Evolutionary conservation across 1,140 invertebrate genomes (phyloP), one percentile per base, ranked within the genome.

Genomic region (Atopsyche davidsoni): DNA sequence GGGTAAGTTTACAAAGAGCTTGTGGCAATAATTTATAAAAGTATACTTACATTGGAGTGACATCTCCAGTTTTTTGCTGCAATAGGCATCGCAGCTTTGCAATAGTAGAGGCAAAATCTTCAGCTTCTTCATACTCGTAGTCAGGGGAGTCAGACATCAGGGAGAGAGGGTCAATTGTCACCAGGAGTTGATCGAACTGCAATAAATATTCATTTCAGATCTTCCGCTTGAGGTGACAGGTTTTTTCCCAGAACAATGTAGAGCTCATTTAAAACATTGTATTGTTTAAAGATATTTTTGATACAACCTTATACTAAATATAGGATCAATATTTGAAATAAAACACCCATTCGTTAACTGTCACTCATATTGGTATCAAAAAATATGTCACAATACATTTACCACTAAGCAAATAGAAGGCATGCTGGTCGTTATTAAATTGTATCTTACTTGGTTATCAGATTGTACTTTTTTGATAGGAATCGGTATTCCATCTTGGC

Each of bases 31-130:
- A n/a, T n/a, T n/a, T n/a, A n/a, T n/a, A n/a, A 44, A 46, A 19
- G 9, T 14, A 13, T 38, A 60, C 61, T 58, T 58, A 70, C 64
- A 68, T 23, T 32, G 68, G 68, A 7, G 65, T 66, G 1, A 61
- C 68, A 21, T 73, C 75, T 28, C 71, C 73, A 7, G 76, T 76
- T 52, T 80, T 77, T 58, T 82, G 79, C 58, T 81, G 80, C 24
- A 86, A 65, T 44, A 86, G 63, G 59, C 74, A 79, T 24, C 83
- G 64, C 18, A 85, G 65, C 60, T 83, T 82, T n/a, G 82, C 83
- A 57, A 85, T 85, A 23, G 80, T 83, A 25, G 81, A 77, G 10
- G 82, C 82, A 51, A 86, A 77, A 64, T 85, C 82, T 2, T 81
- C 81, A 1, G 79, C 75, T 58, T 85, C 83, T 63, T 86, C 83